These are phyloP conservation scores for Sycobia sp. DNA, from an alignment of 1,140 invertebrate species.

Conservation along the genomic window DNA sequence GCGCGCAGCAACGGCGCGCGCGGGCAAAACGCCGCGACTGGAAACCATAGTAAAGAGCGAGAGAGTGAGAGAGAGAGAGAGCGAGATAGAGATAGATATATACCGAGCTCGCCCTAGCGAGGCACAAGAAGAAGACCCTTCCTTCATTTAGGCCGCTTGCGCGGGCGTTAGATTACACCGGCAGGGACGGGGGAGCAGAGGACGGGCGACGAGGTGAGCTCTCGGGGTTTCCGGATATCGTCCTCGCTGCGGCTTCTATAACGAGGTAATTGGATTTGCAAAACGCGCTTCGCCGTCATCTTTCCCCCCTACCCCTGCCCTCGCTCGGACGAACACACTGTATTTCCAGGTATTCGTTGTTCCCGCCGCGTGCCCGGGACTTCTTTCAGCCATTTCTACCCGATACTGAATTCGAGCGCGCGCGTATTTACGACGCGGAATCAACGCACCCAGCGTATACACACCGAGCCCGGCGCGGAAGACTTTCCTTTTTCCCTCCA, in stretches of 20 bases:
- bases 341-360: not conserved
- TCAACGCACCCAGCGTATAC: too few relatives aligned
- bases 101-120: too few relatives aligned
- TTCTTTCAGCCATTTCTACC: not conserved
- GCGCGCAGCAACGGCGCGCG: too few relatives aligned
- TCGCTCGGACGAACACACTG: not conserved
- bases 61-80: too few relatives aligned
- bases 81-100: too few relatives aligned
- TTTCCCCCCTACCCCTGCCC: not conserved
- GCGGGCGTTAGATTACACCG: conserved; percentile 7
- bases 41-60: conserved; percentile 11
- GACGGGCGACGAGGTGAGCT: conserved; percentile 1
- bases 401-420: too few relatives aligned
- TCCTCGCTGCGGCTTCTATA: conserved; percentile 51
- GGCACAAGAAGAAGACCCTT: conserved; percentile 22
- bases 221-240: conserved; percentile 32
- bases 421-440: too few relatives aligned
- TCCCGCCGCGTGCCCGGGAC: not conserved
- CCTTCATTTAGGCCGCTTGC: conserved; percentile 12
- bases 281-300: too few relatives aligned
- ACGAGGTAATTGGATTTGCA: conserved; percentile 53
- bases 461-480: too few relatives aligned
- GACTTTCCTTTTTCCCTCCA: too few relatives aligned
- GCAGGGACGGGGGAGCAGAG: not conserved
- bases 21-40: not conserved